phyloP scores from a whole-genome alignment of 37 sponge, comb jelly and placozoan genomes.

The Haliclona indistincta region DNA sequence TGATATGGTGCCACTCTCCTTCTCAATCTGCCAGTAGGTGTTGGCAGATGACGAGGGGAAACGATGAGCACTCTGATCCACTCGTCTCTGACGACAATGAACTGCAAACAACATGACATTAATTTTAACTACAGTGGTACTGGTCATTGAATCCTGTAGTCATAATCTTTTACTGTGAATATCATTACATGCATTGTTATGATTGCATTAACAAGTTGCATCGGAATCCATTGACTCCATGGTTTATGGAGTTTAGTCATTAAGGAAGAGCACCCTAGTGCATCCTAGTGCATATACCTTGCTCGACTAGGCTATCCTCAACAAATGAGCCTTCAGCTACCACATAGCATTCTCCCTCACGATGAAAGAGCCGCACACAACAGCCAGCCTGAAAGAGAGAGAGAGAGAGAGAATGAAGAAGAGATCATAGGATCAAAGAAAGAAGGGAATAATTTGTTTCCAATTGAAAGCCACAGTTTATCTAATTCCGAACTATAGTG shows the following conservation, averaged over 20 bases:
- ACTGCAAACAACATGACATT: constrained; percentile 17
- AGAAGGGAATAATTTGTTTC: no score
- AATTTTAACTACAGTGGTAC: no score
- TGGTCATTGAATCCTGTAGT: no score
- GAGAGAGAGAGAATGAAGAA: not conserved
- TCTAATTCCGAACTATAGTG: no score
- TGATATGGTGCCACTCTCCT: constrained; percentile 26
- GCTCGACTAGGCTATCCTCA: constrained; percentile 9
- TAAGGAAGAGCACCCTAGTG: not conserved
- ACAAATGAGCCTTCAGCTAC: constrained; percentile 80
- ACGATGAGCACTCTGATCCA: constrained; percentile 11
- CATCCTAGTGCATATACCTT: constrained; percentile 13
- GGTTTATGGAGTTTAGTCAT: no score
- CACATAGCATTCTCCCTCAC: constrained; percentile 72
- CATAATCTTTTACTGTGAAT: no score
- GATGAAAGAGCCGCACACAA: constrained; percentile 65
- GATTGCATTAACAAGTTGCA: no score
- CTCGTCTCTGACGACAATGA: constrained; percentile 33
- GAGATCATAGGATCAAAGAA: not conserved
- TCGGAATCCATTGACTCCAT: no score
- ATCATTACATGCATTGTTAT: no score
- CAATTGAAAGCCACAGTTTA: no score
- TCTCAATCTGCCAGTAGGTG: constrained; percentile 83
- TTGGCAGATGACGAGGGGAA: constrained; percentile 74
- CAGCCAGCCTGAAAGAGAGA: constrained; percentile 29